These are phyloP conservation scores for Globodera rostochiensis DNA, from an alignment of 1,140 invertebrate species.

Conservation along the genomic window DNA sequence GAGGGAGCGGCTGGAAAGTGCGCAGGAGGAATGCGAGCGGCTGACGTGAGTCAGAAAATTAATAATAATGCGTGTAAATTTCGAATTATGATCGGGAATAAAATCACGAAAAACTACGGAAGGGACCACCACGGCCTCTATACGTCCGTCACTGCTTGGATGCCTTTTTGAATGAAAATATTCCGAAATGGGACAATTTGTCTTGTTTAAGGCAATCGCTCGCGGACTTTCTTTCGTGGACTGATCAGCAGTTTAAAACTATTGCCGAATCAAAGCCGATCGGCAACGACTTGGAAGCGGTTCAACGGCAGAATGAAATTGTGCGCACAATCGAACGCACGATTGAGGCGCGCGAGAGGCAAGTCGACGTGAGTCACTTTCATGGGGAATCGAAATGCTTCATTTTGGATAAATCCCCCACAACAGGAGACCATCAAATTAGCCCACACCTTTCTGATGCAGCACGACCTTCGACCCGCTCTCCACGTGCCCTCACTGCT, in stretches of 20 bases:
- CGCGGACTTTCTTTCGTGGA: slow-evolving; percentile 54
- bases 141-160: no score
- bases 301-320: slow-evolving; percentile 54
- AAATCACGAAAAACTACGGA: no score
- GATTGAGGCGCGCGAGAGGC: slow-evolving; percentile 53
- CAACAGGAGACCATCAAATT: slow-evolving; percentile 46
- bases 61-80: no score
- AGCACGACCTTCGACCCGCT: slow-evolving; percentile 60
- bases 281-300: slow-evolving; percentile 51
- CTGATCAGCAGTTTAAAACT: slow-evolving; percentile 50
- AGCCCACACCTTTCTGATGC: slow-evolving; percentile 60
- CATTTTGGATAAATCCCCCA: not conserved
- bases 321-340: slow-evolving; percentile 47
- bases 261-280: slow-evolving; percentile 54
- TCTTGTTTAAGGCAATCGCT: slow-evolving; percentile 35
- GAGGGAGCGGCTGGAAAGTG: slow-evolving; percentile 57
- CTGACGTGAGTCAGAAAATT: slow-evolving; percentile 31
- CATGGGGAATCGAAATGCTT: not conserved
- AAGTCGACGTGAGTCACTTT: slow-evolving; percentile 36
- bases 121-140: no score
- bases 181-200: not conserved
- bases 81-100: no score
- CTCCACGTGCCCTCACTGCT: slow-evolving; percentile 43
- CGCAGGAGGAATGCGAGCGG: slow-evolving; percentile 63
- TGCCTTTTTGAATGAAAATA: no score